phyloP scores from a whole-genome alignment of 2,797 vertebrate species.

The Cryptoprocta ferox region DNA sequence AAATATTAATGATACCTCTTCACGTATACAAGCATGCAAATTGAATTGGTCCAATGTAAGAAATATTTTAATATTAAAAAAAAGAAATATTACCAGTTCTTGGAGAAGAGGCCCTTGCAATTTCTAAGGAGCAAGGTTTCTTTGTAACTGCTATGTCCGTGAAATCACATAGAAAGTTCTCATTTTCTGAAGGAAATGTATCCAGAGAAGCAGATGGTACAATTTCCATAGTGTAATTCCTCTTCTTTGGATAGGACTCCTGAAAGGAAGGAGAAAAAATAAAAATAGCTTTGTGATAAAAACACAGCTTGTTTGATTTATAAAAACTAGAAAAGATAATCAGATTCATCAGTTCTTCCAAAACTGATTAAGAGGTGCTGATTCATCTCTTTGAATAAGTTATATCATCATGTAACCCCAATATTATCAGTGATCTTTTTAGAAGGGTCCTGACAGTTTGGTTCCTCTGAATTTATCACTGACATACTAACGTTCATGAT shows the following conservation, averaged over 20 bases:
- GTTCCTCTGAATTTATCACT: not conserved
- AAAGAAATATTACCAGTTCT: slow-evolving; percentile 89
- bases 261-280: slow-evolving; percentile 83
- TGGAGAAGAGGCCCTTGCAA: slow-evolving; percentile 89
- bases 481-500: not conserved
- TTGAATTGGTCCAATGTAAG: not conserved
- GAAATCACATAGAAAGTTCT: slow-evolving; percentile 93
- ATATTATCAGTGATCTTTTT: not conserved
- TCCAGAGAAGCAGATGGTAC: slow-evolving; percentile 93
- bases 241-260: slow-evolving; percentile 92
- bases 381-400: slow-evolving; percentile 61
- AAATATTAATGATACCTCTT: not conserved
- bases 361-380: slow-evolving; percentile 35
- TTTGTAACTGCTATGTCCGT: slow-evolving; percentile 94
- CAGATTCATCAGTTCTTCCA: not conserved
- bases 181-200: slow-evolving; percentile 93
- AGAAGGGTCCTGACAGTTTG: not conserved
- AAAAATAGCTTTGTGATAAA: slow-evolving; percentile 71
- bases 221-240: slow-evolving; percentile 89
- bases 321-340: slow-evolving; percentile 63
- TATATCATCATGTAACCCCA: not conserved
- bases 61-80: not conserved
- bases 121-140: slow-evolving; percentile 96
- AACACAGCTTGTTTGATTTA: slow-evolving; percentile 9
- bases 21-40: slow-evolving; percentile 32